phyloP scores from a whole-genome alignment of 2,888 invertebrate species.

The Troides aeacus region DNA sequence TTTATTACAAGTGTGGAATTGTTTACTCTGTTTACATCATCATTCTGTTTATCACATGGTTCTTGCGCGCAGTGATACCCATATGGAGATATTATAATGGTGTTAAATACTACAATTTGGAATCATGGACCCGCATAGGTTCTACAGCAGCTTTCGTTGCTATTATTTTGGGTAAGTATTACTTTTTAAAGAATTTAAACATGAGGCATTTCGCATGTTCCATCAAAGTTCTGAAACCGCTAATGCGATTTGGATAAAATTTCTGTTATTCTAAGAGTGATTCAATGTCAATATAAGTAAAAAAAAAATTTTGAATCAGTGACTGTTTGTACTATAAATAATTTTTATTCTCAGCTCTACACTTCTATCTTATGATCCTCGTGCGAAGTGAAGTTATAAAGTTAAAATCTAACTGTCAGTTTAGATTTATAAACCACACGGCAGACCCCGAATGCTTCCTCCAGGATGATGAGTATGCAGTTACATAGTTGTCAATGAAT shows the following conservation, averaged over 20 bases:
- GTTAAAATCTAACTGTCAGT: conserved; percentile 21
- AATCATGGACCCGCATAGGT: background rate
- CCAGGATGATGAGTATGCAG: background rate
- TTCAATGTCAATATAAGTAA: too few species aligned
- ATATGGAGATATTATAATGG: background rate
- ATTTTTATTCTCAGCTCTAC: conserved; percentile 33
- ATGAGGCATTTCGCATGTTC: too few species aligned
- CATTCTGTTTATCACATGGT: background rate
- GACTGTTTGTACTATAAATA: background rate
- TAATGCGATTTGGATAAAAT: too few species aligned
- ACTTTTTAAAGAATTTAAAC: too few species aligned
- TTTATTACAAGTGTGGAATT: conserved; percentile 1
- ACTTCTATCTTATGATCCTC: conserved; percentile 34
- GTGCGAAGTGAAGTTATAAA: conserved; percentile 35
- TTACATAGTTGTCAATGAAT: background rate
- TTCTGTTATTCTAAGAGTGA: too few species aligned
- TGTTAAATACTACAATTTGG: background rate
- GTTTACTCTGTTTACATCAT: background rate
- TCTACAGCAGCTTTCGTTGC: background rate
- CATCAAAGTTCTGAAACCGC: too few species aligned
- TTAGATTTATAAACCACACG: conserved; percentile 31
- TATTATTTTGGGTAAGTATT: background rate
- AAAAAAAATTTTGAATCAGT: too few species aligned
- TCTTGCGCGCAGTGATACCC: background rate
- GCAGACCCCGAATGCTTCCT: background rate